A percentile compares a stretch with the other conserved stretches of the same genome.
Conservation (phyloP, 23 tunicate genomes). For the Clavelina lepadiformis region DNA sequence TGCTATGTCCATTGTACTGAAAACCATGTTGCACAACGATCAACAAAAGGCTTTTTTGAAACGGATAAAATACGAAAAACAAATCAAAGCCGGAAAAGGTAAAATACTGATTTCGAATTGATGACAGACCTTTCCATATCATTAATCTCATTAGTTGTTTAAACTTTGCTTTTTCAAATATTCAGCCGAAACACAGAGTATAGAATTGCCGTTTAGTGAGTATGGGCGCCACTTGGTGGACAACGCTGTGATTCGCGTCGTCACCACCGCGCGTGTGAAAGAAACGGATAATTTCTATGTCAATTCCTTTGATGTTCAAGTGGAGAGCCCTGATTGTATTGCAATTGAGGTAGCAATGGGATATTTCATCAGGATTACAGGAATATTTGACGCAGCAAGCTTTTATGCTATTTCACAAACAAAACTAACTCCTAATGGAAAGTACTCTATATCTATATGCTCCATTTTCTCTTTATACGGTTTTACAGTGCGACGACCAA, state of each 20-base stretch:
- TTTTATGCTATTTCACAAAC: background rate
- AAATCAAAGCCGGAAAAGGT: background rate
- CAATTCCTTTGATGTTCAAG: constrained; percentile 29
- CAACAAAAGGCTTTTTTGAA: constrained; percentile 33
- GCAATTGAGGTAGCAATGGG: constrained; percentile 5
- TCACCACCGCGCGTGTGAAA: constrained; percentile 25
- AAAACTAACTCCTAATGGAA: background rate
- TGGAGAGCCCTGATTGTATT: constrained; percentile 38
- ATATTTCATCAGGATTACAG: background rate
- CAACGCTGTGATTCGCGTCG: constrained; percentile 32
- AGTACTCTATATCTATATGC: too few species aligned
- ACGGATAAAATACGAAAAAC: constrained; percentile 2
- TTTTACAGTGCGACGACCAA: too few species aligned
- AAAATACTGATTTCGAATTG: too few species aligned
- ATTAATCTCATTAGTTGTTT: too few species aligned
- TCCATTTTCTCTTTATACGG: too few species aligned
- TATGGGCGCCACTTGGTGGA: constrained; percentile 57
- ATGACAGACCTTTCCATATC: too few species aligned
- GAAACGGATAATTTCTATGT: constrained; percentile 39
- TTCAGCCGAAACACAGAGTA: background rate
- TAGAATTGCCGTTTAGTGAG: constrained; percentile 21
- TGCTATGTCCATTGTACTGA: constrained; percentile 23
- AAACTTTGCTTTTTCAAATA: too few species aligned
- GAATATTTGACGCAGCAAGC: background rate
- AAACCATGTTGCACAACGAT: constrained; percentile 47